Evolutionary conservation across 2,797 vertebrate genomes (phyloP), one percentile per base, ranked within the genome.

Genomic region (Semaprochilodus insignis): DNA sequence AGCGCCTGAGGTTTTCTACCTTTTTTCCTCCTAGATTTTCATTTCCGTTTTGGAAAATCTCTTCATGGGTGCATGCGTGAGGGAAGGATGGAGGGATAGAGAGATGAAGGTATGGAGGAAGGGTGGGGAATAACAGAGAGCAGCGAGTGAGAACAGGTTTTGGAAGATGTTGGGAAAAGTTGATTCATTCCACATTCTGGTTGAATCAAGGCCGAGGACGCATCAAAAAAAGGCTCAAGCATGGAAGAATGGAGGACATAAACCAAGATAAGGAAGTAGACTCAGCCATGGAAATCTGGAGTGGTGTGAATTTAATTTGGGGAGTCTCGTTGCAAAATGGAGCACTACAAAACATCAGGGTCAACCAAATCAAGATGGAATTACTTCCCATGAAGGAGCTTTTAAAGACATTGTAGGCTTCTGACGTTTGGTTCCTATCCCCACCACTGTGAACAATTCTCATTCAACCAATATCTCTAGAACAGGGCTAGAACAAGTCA

Each of bases 41-140:
- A 97, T 97, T 97, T 97, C 95, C 95, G 96, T 93, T 95, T 91
- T 93, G 95, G 97, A 97, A 99, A 83, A 99, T 97, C 96, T 95
- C 95, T 96, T 97, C 94, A 96, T 98, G 96, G 36, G 91, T 90
- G 66, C 57, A 59, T 63, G 76, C 57, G 65, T 8, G 17, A 48
- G 44, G 25, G 48, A 63, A 2, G 7, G 5, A 31, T 60, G 15
- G 78, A 52, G 73, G 25, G n/a, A 70, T 10, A 4, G 63, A 65
- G 21, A 57, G 34, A 73, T 7, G 65, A 27, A 67, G 40, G 17
- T 25, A 8, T 27, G 15, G 14, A 25, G 74, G 51, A 76, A 80
- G 27, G 40, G 6, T 27, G 19, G 17, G 13, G 66, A 59, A 63
- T 75, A 44, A 44, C 27, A 81, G 31, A 48, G 55, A 74, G 74